Evolutionary conservation across 2,113 vertebrate genomes (phyloP), one percentile per base, ranked within the genome.

Genomic region (Apteryx mantelli): DNA sequence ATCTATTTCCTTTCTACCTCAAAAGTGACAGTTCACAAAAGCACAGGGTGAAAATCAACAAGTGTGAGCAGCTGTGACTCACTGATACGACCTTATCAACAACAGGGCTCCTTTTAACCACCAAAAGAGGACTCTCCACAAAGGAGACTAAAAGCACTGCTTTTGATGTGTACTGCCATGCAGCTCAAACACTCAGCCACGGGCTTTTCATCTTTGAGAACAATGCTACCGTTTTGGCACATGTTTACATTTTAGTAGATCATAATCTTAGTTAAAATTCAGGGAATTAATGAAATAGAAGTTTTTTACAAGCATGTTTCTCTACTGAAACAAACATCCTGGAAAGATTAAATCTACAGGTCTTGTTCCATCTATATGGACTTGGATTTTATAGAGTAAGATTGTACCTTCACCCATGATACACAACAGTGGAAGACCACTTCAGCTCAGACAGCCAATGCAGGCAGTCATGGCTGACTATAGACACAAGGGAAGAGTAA

Each of bases 211-310:
- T 26, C 30, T 42, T 25, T 26, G 20, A n/a, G 30, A 28, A 17
- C n/a, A 22, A 11, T 1, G 2, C 30, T 5, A 3, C 9, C 12
- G 0, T 25, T 40, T 6, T 7, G 7, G 28, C 78, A 50, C 3
- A 34, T 22, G 0, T 18, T 61, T n/a, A 58, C 3, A 1, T 13
- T 16, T 19, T 1, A 26, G n/a, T 18, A 63, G 48, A 30, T 16
- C n/a, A 13, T 8, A 30, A 25, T 48, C 28, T 25, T 14, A 21
- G 50, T 32, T 16, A 56, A 55, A 14, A 2, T 5, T 20, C 9
- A 34, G 11, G 53, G 32, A 44, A 61, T 22, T 28, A 34, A 34
- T 2, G 30, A 64, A 26, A 30, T 38, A 52, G 13, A 36, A 56
- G 46, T 2, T 17, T 14, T 25, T 63, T 18, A 42, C 13, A 7